Conservation (phyloP, 2,888 invertebrate species). For the Eupithecia pulchellata region DNA sequence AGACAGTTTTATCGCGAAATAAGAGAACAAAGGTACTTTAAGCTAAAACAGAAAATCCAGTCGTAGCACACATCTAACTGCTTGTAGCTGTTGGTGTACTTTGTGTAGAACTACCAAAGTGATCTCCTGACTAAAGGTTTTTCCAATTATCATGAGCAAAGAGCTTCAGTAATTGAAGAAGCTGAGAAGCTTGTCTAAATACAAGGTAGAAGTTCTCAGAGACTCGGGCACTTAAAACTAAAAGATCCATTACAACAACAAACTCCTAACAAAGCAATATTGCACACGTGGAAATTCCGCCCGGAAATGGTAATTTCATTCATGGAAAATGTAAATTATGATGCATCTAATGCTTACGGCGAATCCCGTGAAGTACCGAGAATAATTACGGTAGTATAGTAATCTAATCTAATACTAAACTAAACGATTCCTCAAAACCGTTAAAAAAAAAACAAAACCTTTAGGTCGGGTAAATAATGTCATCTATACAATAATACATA, state of each 20-base stretch:
- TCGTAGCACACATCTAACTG: neutral
- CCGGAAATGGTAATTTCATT: conserved; percentile 46
- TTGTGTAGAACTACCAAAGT: neutral
- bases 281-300: conserved; percentile 29
- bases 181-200: neutral
- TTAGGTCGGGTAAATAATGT: too few species aligned
- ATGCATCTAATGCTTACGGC: conserved; percentile 4
- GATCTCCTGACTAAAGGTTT: neutral
- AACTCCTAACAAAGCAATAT: conserved; percentile 21
- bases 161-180: neutral
- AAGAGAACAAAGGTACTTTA: neutral
- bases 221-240: conserved; percentile 4
- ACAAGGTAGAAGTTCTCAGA: neutral
- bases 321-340: conserved; percentile 43
- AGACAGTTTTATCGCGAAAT: neutral
- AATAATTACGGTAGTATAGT: neutral
- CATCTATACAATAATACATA: too few species aligned
- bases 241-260: conserved; percentile 27
- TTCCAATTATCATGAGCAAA: neutral
- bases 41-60: neutral
- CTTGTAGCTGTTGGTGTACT: neutral
- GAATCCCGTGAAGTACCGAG: neutral
- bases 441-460: too few species aligned
- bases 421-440: too few species aligned
- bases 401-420: too few species aligned